Evolutionary conservation across 2,797 vertebrate species (phyloP).

Genomic region (Parambassis ranga): DNA sequence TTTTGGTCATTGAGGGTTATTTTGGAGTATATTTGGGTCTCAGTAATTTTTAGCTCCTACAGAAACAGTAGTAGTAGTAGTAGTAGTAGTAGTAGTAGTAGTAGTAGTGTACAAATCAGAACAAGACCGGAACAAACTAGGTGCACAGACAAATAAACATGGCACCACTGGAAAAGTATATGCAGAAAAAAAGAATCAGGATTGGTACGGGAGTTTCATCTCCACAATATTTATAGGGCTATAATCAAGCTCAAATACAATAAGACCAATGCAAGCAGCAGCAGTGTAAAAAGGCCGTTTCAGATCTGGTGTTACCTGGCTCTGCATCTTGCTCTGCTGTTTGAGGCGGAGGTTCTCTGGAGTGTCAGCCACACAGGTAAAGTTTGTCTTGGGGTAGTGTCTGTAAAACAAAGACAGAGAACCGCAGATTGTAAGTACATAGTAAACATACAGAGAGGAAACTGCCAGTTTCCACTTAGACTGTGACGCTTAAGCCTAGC

Average conservation of each 20-base stretch:
- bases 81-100: constrained; percentile 11
- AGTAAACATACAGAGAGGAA: constrained; percentile 7
- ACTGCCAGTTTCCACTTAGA: constrained; percentile 28
- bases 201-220: too few species aligned
- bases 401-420: constrained; percentile 74
- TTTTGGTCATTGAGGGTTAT: constrained; percentile 48
- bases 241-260: background rate
- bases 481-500: constrained; percentile 26
- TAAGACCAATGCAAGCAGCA: background rate
- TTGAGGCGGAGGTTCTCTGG: constrained; percentile 97
- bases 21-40: constrained; percentile 42
- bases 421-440: constrained; percentile 25
- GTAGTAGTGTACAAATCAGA: constrained; percentile 8
- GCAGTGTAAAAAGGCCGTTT: background rate
- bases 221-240: background rate
- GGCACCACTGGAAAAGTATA: background rate
- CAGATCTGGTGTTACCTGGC: constrained; percentile 85
- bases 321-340: constrained; percentile 96
- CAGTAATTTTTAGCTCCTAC: constrained; percentile 32
- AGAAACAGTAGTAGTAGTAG: constrained; percentile 3
- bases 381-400: constrained; percentile 97
- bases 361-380: constrained; percentile 96
- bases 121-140: background rate
- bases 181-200: too few species aligned
- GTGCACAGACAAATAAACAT: background rate